These are phyloP conservation scores for Steinernema hermaphroditum DNA, from an alignment of 2,888 invertebrate species.

Conservation along the genomic window DNA sequence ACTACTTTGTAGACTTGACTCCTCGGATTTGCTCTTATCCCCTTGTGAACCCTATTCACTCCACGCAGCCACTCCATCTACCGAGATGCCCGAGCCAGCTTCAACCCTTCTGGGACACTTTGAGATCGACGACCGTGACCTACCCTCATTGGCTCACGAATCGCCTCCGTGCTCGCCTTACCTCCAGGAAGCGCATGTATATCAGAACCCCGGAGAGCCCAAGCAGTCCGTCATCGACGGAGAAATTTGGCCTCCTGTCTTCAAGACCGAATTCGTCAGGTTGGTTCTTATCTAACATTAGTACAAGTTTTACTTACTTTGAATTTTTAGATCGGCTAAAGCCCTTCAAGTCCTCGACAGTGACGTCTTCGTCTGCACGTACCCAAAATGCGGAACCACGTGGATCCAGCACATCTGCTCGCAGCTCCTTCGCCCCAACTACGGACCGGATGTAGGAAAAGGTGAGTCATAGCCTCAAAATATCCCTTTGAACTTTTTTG, in stretches of 20 bases:
- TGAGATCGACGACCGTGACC: conserved; percentile 11
- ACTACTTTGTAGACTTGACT: conserved; percentile 3
- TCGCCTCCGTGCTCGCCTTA: not conserved
- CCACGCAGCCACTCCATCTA: not conserved
- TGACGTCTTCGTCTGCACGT: conserved; percentile 65
- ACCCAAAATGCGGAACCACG: conserved; percentile 66
- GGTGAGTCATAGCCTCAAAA: conserved; percentile 34
- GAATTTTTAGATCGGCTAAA: conserved; percentile 53
- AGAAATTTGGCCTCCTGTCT: conserved; percentile 66
- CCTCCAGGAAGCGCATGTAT: conserved; percentile 45
- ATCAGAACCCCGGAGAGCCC: conserved; percentile 58
- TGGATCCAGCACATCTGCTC: conserved; percentile 66
- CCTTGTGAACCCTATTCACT: not conserved
- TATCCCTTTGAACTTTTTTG: not conserved
- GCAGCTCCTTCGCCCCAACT: conserved; percentile 52
- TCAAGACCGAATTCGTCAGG: conserved; percentile 59
- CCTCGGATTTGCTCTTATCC: not conserved
- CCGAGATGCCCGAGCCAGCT: not conserved
- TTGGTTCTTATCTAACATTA: conserved; percentile 33
- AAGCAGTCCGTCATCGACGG: conserved; percentile 63
- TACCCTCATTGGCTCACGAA: not conserved
- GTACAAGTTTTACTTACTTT: not conserved
- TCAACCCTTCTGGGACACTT: not conserved
- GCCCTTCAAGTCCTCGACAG: conserved; percentile 47
- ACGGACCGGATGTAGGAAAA: conserved; percentile 47